These are phyloP conservation scores for Automeris io DNA, from an alignment of 2,888 invertebrate species.

Conservation along the genomic window DNA sequence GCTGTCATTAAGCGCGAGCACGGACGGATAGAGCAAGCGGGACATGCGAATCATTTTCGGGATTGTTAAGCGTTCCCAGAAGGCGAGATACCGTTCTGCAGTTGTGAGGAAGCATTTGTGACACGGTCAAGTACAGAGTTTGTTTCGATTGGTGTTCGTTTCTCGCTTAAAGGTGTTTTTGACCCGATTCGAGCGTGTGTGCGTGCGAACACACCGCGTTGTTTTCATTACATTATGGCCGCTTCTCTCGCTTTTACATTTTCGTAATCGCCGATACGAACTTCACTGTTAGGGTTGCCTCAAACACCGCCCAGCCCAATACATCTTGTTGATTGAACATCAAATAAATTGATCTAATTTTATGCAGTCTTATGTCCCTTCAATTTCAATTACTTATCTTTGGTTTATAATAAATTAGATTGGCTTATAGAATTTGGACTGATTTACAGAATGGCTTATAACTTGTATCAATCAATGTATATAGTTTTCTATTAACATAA, in stretches of 20 bases:
- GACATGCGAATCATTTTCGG: slow-evolving; percentile 72
- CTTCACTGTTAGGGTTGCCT: slow-evolving; percentile 55
- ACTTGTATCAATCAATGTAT: too few relatives aligned
- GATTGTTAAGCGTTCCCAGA: slow-evolving; percentile 71
- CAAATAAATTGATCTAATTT: too few relatives aligned
- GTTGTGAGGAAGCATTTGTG: slow-evolving; percentile 62
- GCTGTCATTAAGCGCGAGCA: slow-evolving; percentile 60
- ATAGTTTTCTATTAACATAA: too few relatives aligned
- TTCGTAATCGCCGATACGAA: slow-evolving; percentile 68
- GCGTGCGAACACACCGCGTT: slow-evolving; percentile 51
- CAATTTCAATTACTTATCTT: too few relatives aligned
- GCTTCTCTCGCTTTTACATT: slow-evolving; percentile 71
- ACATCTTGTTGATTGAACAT: too few relatives aligned
- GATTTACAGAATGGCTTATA: too few relatives aligned
- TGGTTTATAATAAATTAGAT: too few relatives aligned
- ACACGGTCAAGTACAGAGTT: slow-evolving; percentile 70
- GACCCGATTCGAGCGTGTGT: slow-evolving; percentile 64
- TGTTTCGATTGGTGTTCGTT: slow-evolving; percentile 66
- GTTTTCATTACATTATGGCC: slow-evolving; percentile 70
- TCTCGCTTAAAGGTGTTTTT: slow-evolving; percentile 73
- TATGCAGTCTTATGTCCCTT: too few relatives aligned
- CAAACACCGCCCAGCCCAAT: too few relatives aligned
- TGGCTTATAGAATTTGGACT: too few relatives aligned
- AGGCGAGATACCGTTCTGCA: slow-evolving; percentile 71
- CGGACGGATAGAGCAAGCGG: slow-evolving; percentile 60